Conservation (phyloP, 2,113 vertebrate genomes). For the Hippolais icterina region DNA sequence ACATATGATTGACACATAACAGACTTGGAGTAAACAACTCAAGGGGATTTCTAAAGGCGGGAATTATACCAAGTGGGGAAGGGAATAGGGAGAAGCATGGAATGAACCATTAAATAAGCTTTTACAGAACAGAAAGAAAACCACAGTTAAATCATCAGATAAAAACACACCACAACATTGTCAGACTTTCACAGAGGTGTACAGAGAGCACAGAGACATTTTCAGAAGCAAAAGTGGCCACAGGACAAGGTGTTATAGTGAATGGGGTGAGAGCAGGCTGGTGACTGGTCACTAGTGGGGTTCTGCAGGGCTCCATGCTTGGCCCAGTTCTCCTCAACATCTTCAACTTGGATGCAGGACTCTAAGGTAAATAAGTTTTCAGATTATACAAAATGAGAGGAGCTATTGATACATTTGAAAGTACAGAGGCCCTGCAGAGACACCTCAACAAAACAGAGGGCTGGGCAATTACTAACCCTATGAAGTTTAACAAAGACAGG, state of each 20-base stretch:
- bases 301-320: fast-evolving
- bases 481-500: background rate
- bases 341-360: background rate
- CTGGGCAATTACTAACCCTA: background rate
- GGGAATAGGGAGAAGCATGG: no score
- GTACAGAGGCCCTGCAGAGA: background rate
- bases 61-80: no score
- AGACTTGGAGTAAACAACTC: no score
- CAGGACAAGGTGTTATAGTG: background rate
- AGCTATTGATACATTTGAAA: background rate
- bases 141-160: no score
- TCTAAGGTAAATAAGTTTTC: background rate
- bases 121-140: no score
- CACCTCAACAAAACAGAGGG: background rate
- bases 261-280: background rate
- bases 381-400: background rate
- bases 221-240: background rate
- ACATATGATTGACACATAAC: no score
- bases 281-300: background rate
- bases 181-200: background rate
- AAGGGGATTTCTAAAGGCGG: no score
- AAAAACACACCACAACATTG: no score
- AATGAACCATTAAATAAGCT: no score
- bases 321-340: background rate
- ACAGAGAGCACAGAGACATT: background rate